Conservation (phyloP, 2,888 invertebrate genomes). For the Drosophila pseudotalamancana region DNA sequence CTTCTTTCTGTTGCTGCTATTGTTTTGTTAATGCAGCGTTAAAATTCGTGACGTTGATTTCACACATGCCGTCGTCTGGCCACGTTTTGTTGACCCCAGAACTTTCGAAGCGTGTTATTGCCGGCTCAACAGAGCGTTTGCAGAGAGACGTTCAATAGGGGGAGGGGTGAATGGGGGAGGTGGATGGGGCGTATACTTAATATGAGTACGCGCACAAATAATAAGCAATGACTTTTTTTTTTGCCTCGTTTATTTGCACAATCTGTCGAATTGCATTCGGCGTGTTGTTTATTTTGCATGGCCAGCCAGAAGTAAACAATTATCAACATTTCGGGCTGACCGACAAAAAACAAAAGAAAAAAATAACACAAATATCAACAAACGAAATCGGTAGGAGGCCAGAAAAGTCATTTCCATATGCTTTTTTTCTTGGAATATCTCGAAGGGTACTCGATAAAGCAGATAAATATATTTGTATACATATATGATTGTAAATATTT, state of each 20-base stretch:
- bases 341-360: neutral
- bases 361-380: neutral
- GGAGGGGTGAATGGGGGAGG: too few species aligned
- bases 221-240: conserved; percentile 34
- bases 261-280: conserved; percentile 37
- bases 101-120: conserved; percentile 61
- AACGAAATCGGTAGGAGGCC: neutral
- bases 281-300: conserved; percentile 29
- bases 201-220: conserved; percentile 21
- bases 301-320: conserved; percentile 37
- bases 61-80: conserved; percentile 56
- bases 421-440: too few species aligned
- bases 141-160: too few species aligned
- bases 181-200: neutral
- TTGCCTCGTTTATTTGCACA: conserved; percentile 45
- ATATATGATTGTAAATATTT: too few species aligned
- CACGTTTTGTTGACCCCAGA: conserved; percentile 64
- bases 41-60: conserved; percentile 69
- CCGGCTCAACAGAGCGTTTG: conserved; percentile 18
- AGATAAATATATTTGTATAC: too few species aligned
- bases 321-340: conserved; percentile 12
- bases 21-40: conserved; percentile 66
- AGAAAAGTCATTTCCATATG: neutral
- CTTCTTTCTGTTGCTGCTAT: conserved; percentile 23
- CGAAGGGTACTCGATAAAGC: neutral